These are phyloP conservation scores for Hippocampus abdominalis DNA, from an alignment of 2,113 vertebrate species.

Conservation along the genomic window DNA sequence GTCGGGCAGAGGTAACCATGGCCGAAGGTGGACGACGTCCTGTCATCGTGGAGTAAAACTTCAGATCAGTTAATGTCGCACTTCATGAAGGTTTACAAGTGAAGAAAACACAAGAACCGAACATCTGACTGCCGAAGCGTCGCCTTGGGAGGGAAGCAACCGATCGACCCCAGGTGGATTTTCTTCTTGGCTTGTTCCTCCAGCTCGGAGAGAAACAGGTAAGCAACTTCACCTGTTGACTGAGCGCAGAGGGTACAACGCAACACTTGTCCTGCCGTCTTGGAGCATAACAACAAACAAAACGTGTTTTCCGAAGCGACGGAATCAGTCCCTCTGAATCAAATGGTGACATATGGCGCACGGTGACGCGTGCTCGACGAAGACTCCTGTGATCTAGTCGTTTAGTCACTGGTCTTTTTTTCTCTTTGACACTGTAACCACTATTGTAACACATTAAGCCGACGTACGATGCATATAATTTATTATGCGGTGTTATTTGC, in stretches of 20 bases:
- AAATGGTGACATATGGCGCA: not conserved
- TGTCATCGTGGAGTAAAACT: constrained; percentile 21
- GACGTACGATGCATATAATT: not conserved
- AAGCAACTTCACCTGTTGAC: constrained; percentile 44
- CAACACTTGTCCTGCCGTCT: not conserved
- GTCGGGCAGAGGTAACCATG: constrained; percentile 12
- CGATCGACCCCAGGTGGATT: not conserved
- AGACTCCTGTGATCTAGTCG: not conserved
- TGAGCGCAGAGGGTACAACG: constrained; percentile 2
- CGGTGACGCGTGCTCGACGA: not conserved
- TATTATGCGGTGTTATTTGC: not conserved
- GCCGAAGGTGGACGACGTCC: constrained; percentile 10
- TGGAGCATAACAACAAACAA: not conserved
- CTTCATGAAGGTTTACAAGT: constrained; percentile 18
- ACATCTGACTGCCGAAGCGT: not conserved
- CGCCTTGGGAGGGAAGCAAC: not conserved
- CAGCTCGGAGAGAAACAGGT: constrained; percentile 43
- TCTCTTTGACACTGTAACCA: not conserved
- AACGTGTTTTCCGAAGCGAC: not conserved
- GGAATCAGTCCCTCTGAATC: not conserved
- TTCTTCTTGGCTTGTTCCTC: constrained; percentile 9
- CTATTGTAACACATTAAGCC: not conserved
- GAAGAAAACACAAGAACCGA: not conserved
- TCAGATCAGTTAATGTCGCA: constrained; percentile 20
- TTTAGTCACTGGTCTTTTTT: not conserved